Evolutionary conservation across 1,140 invertebrate genomes (phyloP), one percentile per base, ranked within the genome.

Genomic region (Zelostemma sp.): DNA sequence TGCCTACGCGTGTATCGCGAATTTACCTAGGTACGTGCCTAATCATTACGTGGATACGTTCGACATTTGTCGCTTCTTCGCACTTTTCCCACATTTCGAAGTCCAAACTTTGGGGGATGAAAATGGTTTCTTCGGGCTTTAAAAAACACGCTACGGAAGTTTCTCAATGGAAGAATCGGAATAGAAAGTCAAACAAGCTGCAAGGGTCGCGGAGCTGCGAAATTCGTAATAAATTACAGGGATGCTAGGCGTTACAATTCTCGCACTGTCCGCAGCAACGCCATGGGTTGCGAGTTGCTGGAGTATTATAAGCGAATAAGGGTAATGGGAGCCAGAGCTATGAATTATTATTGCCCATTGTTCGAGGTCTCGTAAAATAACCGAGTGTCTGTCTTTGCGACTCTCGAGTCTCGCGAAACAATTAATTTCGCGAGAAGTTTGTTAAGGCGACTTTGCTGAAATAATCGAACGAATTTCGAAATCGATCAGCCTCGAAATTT

Each of bases 291-390:
- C 58, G 68, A 68, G 55, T 74, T 77, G 64, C 76, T 35, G 58
- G 60, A 56, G 66, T 68, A 68, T 75, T 76, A 78, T 48, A 54
- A 14, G 53, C 63, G 58, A 70, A 41, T 68, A 63, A 63, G 74
- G 58, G 73, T 75, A 73, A 68, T 72, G 48, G 68, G 63, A 73
- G 67, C 55, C 61, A 58, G 54, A 57, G 67, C 51, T 69, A 79
- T 81, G 74, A 82, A 82, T 82, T 82, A 81, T 79, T 74, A 82
- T 77, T 75, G 68, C 74, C 78, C 68, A 81, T 82, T 82, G 80
- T 82, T 78, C 73, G 51, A 51, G 57, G 49, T 57, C 66, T 60
- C 76, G 68, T 80, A 80, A 82, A 80, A 78, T 80, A 80, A 71
- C 68, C 55, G 61, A 63, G 64, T 71, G 60, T 59, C 72, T 68